Conservation (phyloP, 2,797 vertebrate genomes). For the Gymnocypris eckloni region DNA sequence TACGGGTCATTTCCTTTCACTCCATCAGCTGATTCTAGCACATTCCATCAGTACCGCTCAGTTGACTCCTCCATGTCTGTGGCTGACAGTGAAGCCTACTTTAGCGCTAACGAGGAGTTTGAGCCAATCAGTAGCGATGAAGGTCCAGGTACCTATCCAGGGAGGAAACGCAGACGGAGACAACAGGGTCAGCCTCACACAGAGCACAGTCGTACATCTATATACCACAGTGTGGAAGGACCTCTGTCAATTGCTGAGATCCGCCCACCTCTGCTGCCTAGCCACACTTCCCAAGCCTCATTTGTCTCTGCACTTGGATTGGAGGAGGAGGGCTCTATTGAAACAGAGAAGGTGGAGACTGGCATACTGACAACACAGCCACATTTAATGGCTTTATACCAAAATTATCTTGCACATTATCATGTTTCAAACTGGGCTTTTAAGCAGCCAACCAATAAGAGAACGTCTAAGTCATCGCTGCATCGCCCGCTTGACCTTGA, state of each 20-base stretch:
- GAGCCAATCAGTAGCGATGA: slow-evolving; percentile 97
- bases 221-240: slow-evolving; percentile 97
- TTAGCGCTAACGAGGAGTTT: slow-evolving; percentile 95
- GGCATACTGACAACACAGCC: slow-evolving; percentile 89
- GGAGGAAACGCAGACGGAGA: slow-evolving; percentile 91
- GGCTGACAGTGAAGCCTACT: slow-evolving; percentile 98
- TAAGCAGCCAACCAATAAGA: slow-evolving; percentile 96
- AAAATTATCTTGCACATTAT: slow-evolving; percentile 92
- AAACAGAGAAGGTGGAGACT: slow-evolving; percentile 85
- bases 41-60: slow-evolving; percentile 97
- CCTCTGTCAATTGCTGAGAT: slow-evolving; percentile 86
- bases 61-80: slow-evolving; percentile 98
- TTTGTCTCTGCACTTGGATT: slow-evolving; percentile 95
- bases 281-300: slow-evolving; percentile 93
- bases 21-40: slow-evolving; percentile 94
- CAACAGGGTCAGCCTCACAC: slow-evolving; percentile 77
- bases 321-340: slow-evolving; percentile 90
- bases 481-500: slow-evolving; percentile 96
- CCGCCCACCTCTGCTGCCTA: slow-evolving; percentile 83
- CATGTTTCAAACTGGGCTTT: slow-evolving; percentile 95
- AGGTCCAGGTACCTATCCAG: slow-evolving; percentile 96
- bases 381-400: slow-evolving; percentile 93
- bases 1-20: slow-evolving; percentile 97
- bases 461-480: slow-evolving; percentile 96
- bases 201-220: slow-evolving; percentile 88